phyloP scores from a whole-genome alignment of 2,888 invertebrate species.

The Thumatha senex region DNA sequence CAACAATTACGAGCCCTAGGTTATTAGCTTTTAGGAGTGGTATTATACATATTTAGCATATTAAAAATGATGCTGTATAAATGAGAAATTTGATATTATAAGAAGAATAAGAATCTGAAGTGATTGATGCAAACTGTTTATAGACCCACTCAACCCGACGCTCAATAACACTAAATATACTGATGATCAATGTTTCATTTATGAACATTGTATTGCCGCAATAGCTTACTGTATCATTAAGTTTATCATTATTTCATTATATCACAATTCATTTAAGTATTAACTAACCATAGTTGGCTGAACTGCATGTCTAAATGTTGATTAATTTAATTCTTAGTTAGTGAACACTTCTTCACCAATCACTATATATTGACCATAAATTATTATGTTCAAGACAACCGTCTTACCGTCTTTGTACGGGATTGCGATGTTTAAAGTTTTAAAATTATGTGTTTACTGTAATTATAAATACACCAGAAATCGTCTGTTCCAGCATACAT shows the following conservation, averaged over 20 bases:
- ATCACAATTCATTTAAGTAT: conserved; percentile 28
- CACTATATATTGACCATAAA: conserved; percentile 23
- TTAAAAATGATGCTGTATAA: too few relatives aligned
- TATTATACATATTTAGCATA: too few relatives aligned
- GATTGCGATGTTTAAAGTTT: neutral
- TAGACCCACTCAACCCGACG: neutral
- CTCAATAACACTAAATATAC: too few relatives aligned
- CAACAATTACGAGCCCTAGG: too few relatives aligned
- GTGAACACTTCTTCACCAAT: conserved; percentile 19
- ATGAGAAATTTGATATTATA: too few relatives aligned
- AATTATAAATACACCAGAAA: too few relatives aligned
- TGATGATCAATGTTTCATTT: neutral
- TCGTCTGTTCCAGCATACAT: too few relatives aligned
- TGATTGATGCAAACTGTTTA: too few relatives aligned
- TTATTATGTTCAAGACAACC: conserved; percentile 16
- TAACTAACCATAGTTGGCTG: conserved; percentile 22
- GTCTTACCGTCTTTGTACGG: neutral
- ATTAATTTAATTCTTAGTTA: conserved; percentile 38
- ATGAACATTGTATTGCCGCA: neutral
- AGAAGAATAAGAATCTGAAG: too few relatives aligned
- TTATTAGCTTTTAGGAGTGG: neutral
- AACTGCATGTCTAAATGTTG: conserved; percentile 22
- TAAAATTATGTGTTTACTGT: too few relatives aligned
- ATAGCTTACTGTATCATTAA: neutral
- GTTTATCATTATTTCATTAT: conserved; percentile 22